Evolutionary conservation across 2,888 invertebrate genomes (phyloP).

Genomic region (Lepidocyrtinus sp.): DNA sequence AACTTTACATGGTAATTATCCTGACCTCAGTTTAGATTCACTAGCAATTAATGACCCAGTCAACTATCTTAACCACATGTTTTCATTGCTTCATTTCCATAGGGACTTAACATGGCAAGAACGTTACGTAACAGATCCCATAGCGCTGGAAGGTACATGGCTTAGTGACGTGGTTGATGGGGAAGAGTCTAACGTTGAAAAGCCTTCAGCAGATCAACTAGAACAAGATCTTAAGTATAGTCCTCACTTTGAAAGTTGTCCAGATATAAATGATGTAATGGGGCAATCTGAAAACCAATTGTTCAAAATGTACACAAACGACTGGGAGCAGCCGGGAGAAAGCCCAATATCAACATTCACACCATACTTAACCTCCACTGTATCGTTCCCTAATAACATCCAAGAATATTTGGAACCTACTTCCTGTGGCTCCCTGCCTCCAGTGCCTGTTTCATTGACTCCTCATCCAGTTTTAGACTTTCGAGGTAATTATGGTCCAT

Average conservation of each 20-base stretch:
- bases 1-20: constrained; percentile 46
- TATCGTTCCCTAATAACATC: constrained; percentile 16
- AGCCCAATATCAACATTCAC: constrained; percentile 3
- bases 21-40: too few relatives aligned
- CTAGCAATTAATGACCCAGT: too few relatives aligned
- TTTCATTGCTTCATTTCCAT: not conserved
- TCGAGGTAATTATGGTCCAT: not conserved
- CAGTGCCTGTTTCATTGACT: not conserved
- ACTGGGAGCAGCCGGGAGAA: not conserved
- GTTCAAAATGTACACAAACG: constrained; percentile 22
- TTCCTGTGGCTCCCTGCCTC: not conserved
- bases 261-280: constrained; percentile 37
- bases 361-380: constrained; percentile 30
- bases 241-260: constrained; percentile 37
- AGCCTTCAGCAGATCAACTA: not conserved
- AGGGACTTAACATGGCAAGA: constrained; percentile 44
- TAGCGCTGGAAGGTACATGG: constrained; percentile 35
- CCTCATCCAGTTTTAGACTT: not conserved
- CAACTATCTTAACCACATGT: too few relatives aligned
- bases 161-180: constrained; percentile 41
- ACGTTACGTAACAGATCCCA: constrained; percentile 41
- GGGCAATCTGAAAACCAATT: constrained; percentile 16
- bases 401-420: constrained; percentile 14
- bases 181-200: not conserved
- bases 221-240: constrained; percentile 19